Base-by-base conservation (phyloP, 2,888 invertebrate species). In the Ectemnius continuus region DNA sequence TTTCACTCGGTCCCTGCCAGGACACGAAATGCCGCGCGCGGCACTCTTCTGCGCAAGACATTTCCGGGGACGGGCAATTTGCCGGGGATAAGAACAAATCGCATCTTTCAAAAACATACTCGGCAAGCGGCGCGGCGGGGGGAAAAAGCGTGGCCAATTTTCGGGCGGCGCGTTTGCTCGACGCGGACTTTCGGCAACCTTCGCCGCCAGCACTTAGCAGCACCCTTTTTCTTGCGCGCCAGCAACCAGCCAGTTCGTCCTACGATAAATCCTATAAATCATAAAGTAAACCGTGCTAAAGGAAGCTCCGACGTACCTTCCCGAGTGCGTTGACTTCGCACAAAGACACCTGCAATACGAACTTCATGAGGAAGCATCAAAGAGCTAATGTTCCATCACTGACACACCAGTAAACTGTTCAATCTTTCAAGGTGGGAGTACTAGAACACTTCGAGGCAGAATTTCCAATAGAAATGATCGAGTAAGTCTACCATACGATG, bases 61-160 rank as follows among this genome's bases (percentile, higher is more conserved):
- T 75, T 71, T 67, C 76, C 61, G 82, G 65, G 74, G 73, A 82
- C 81, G 67, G 70, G 61, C 79, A 82, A 79, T 79, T 79, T 75
- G 66, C 58, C 14, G 26, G 61, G 73, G 52, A 36, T 73, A 79
- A 86, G 84, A 87, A 86, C 83, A 78, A 83, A 86, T 85, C 83
- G 84, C 86, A 86, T 88, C 85, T 89, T 88, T 89, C 86, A 86
- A 88, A 89, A 89, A 89, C 87, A 87, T 85, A 89, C 88, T 85
- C 74, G 80, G 71, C 67, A 14, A 16, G 64, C 60, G 36, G 28
- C 28, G 28, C 28, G 28, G 8, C 11, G 8, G 36, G 8, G 5
- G 8, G 74, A 86, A 87, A 86, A 87, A 87, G 77, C 78, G 70
- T 69, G 73, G 75, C 82, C 83, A 86, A 88, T 88, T 86, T 80